phyloP scores from a whole-genome alignment of 2,797 vertebrate genomes.

The Amphiprion clarkii region DNA sequence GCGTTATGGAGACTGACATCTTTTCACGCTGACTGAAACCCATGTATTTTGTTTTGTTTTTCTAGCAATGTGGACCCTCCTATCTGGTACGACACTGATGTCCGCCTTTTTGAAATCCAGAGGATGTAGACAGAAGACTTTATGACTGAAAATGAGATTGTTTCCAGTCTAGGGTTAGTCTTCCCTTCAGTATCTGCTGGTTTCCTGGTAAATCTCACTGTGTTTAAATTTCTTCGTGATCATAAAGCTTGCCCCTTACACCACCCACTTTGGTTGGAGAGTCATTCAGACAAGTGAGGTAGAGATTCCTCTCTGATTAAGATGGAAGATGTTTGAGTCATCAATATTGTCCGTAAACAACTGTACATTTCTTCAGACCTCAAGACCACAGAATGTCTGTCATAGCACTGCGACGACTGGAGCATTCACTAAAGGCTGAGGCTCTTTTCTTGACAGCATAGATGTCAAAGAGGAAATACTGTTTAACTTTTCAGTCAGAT shows the following conservation, averaged over 20 bases:
- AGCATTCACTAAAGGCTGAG: conserved; percentile 32
- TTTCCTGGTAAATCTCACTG: conserved; percentile 62
- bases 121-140: conserved; percentile 86
- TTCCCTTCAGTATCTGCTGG: conserved; percentile 43
- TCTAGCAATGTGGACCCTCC: conserved; percentile 96
- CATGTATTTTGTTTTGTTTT: conserved; percentile 12
- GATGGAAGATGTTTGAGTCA: conserved; percentile 37
- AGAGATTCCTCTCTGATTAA: conserved; percentile 14
- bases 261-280: conserved; percentile 10
- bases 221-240: conserved; percentile 65
- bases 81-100: conserved; percentile 98
- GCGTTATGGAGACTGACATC: not conserved
- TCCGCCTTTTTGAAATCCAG: conserved; percentile 98
- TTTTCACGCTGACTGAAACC: not conserved
- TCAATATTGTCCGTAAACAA: conserved; percentile 36
- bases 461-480: conserved; percentile 20
- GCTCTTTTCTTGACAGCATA: conserved; percentile 21
- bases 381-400: conserved; percentile 76
- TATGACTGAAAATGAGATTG: conserved; percentile 32
- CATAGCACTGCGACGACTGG: conserved; percentile 46
- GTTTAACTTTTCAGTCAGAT: conserved; percentile 34
- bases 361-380: conserved; percentile 60
- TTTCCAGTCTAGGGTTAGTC: conserved; percentile 26
- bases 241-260: conserved; percentile 30
- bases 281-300: conserved; percentile 13